phyloP scores from a whole-genome alignment of 2,797 vertebrate genomes.

The Tenualosa thibaudeaui region DNA sequence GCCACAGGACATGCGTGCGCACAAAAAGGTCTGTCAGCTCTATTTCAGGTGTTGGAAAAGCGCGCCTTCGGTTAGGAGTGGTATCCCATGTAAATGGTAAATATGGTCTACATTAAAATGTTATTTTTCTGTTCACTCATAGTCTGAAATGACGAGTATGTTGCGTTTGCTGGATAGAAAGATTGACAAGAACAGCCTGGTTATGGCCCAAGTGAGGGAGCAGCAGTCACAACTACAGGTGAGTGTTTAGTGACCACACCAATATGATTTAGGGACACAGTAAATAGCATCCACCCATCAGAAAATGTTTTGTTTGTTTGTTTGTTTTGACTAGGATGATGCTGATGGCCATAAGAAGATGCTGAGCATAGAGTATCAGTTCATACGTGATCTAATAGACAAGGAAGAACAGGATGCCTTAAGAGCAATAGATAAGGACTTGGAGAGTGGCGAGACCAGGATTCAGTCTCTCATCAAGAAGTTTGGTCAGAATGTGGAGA shows the following conservation, averaged over 20 bases:
- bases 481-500: conserved; percentile 75
- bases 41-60: not conserved
- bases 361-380: conserved; percentile 74
- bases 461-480: conserved; percentile 64
- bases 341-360: conserved; percentile 66
- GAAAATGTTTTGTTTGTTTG: no score
- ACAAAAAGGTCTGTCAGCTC: conserved; percentile 72
- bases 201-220: conserved; percentile 67
- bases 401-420: conserved; percentile 69
- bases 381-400: conserved; percentile 77
- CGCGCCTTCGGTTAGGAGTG: no score
- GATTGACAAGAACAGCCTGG: conserved; percentile 64
- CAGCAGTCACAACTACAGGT: conserved; percentile 76
- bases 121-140: conserved; percentile 23
- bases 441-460: conserved; percentile 73
- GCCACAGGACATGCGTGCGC: conserved; percentile 68
- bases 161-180: conserved; percentile 72
- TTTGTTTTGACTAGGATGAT: conserved; percentile 67
- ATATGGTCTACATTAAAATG: not conserved
- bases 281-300: no score
- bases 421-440: conserved; percentile 74
- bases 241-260: not conserved
- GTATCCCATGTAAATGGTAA: no score
- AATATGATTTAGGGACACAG: not conserved
- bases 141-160: conserved; percentile 74